Percentiles rank a stretch among this genome's conserved stretches.
Evolutionary conservation across 1,140 invertebrate species (phyloP).

Genomic region (Listronotus oregonensis): DNA sequence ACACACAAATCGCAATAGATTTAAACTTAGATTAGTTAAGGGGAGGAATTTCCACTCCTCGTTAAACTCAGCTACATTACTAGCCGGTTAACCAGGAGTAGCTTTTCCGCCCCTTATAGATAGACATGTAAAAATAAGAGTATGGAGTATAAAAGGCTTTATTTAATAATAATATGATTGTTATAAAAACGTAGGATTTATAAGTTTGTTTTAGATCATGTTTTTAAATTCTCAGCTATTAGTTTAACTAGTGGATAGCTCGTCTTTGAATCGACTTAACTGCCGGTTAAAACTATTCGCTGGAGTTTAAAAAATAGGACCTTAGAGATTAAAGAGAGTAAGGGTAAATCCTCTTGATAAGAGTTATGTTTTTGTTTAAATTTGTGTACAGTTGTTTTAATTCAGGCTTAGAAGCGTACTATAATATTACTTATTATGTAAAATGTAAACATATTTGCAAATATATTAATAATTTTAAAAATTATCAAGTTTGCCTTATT

Average conservation of each 20-base stretch:
- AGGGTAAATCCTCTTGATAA: conserved; percentile 33
- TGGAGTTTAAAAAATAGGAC: neutral
- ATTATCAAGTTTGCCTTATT: too few species aligned
- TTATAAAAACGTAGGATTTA: conserved; percentile 41
- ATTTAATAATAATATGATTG: conserved; percentile 44
- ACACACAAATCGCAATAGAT: conserved; percentile 55
- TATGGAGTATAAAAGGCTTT: conserved; percentile 39
- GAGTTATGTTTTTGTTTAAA: conserved; percentile 43
- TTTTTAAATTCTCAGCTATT: conserved; percentile 33
- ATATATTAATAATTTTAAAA: conserved; percentile 41
- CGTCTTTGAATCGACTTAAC: neutral
- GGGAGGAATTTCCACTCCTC: neutral
- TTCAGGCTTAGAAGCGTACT: conserved; percentile 49
- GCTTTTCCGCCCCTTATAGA: neutral
- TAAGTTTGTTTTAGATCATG: conserved; percentile 40
- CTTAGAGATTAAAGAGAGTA: conserved; percentile 14
- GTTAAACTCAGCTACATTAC: neutral
- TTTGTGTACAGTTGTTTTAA: conserved; percentile 51
- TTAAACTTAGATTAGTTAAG: conserved; percentile 21
- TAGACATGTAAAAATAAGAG: conserved; percentile 20
- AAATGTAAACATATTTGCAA: conserved; percentile 55
- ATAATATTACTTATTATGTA: conserved; percentile 42
- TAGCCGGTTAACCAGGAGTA: neutral
- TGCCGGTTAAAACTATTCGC: neutral
- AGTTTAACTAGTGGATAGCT: neutral